Percentiles rank a stretch among this genome's conserved stretches.
Conservation (phyloP, 37 sponge, comb jelly and placozoan genomes). For the Halichondria panicea region DNA sequence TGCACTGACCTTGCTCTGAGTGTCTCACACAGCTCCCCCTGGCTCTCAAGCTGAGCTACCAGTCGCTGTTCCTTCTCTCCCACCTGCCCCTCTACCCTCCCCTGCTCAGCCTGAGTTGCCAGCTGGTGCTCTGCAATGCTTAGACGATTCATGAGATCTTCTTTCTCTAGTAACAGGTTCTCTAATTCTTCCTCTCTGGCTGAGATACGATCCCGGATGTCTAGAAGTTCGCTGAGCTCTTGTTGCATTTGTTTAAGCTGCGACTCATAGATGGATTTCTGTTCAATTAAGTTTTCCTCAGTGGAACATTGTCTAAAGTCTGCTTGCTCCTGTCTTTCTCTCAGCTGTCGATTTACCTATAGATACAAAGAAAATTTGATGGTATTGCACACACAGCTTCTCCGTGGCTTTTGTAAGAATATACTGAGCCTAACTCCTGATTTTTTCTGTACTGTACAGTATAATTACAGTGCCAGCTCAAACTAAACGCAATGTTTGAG, state of each 20-base stretch:
- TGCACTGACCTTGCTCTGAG: too few species aligned
- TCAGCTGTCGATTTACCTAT: constrained; percentile 21
- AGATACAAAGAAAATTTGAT: too few species aligned
- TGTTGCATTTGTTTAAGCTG: constrained; percentile 3
- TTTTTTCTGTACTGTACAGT: too few species aligned
- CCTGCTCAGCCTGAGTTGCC: constrained; percentile 3
- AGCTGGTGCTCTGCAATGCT: constrained; percentile 27
- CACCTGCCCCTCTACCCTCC: neutral
- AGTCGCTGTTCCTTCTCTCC: constrained; percentile 14
- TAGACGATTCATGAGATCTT: constrained; percentile 8
- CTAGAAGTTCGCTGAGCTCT: constrained; percentile 36
- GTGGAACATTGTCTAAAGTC: constrained; percentile 4
- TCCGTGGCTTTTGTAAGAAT: too few species aligned
- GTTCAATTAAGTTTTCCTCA: neutral
- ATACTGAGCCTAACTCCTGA: too few species aligned
- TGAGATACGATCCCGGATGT: constrained; percentile 20
- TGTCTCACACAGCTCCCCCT: too few species aligned
- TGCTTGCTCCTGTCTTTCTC: neutral
- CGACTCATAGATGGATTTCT: constrained; percentile 4
- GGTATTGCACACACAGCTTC: neutral
- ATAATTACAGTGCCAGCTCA: too few species aligned
- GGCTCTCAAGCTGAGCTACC: neutral
- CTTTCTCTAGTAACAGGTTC: constrained; percentile 22
- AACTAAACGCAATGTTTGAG: too few species aligned
- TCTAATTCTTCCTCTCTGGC: constrained; percentile 31